A percentile compares a stretch with the other conserved stretches of the same genome.
Conservation (phyloP, 2,797 vertebrate genomes). For the Periophthalmus magnuspinnatus region DNA sequence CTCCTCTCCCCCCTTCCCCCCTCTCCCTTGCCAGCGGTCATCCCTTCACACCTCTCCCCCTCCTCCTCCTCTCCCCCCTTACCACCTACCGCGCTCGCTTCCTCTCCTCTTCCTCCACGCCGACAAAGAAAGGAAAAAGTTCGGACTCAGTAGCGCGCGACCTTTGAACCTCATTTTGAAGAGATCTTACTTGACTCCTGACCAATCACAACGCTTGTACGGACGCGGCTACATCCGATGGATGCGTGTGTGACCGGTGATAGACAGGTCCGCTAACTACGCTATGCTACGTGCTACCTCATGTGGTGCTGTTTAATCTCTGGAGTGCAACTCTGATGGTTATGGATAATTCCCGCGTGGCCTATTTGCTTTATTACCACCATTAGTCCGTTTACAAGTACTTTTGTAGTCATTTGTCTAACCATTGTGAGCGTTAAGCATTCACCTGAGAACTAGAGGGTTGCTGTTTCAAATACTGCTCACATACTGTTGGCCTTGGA, state of each 20-base stretch:
- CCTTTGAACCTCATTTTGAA: constrained; percentile 81
- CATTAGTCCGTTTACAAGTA: background rate
- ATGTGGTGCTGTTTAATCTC: too few species aligned
- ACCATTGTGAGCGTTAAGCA: background rate
- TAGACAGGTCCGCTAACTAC: constrained; percentile 73
- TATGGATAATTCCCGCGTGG: constrained; percentile 34
- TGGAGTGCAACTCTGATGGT: constrained; percentile 14
- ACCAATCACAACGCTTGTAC: constrained; percentile 74
- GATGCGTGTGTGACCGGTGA: constrained; percentile 73
- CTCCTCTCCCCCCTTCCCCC: constrained; percentile 62
- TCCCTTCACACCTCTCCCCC: constrained; percentile 69
- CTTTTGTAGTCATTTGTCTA: background rate
- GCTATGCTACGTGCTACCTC: constrained; percentile 4
- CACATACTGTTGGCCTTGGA: too few species aligned
- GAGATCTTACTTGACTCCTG: constrained; percentile 84
- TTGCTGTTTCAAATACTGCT: background rate
- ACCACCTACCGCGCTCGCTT: constrained; percentile 76
- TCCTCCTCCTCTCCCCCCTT: constrained; percentile 57
- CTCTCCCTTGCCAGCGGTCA: constrained; percentile 66
- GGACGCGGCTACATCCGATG: constrained; percentile 26
- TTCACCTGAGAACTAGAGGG: background rate
- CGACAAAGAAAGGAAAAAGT: constrained; percentile 73
- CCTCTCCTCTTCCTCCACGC: constrained; percentile 66
- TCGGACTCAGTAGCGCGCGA: constrained; percentile 80
- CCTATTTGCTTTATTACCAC: constrained; percentile 43